Conservation (phyloP, 2,888 invertebrate species). For the Lasioglossum figueresi region DNA sequence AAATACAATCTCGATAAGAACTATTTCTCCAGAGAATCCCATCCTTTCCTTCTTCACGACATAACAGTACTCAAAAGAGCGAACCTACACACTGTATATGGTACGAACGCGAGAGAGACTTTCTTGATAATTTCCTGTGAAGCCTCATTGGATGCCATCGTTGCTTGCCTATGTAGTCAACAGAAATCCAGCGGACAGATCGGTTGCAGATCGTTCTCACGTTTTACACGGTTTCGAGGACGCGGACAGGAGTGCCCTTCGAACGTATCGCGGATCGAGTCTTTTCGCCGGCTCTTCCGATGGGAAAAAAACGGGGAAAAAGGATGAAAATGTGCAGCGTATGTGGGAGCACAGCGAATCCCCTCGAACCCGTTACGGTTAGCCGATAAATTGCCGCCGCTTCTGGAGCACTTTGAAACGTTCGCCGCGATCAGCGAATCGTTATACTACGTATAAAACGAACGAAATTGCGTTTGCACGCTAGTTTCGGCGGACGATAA, state of each 20-base stretch:
- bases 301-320: neutral
- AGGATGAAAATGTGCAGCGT: conserved; percentile 18
- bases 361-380: conserved; percentile 46
- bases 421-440: conserved; percentile 35
- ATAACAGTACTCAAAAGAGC: neutral
- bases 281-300: conserved; percentile 36
- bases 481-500: conserved; percentile 63
- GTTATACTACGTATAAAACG: conserved; percentile 41
- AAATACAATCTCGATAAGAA: too few relatives aligned
- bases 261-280: conserved; percentile 33
- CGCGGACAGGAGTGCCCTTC: conserved; percentile 36
- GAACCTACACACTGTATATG: neutral
- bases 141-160: neutral
- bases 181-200: neutral
- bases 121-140: neutral
- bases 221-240: conserved; percentile 12
- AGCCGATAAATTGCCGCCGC: conserved; percentile 58
- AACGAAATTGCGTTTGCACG: conserved; percentile 55
- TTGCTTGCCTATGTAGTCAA: neutral
- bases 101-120: neutral
- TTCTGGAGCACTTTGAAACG: conserved; percentile 50
- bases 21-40: too few relatives aligned
- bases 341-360: neutral
- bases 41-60: too few relatives aligned
- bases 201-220: neutral